Evolutionary conservation across 2,888 invertebrate genomes (phyloP).

Genomic region (Pherbina coryleti): DNA sequence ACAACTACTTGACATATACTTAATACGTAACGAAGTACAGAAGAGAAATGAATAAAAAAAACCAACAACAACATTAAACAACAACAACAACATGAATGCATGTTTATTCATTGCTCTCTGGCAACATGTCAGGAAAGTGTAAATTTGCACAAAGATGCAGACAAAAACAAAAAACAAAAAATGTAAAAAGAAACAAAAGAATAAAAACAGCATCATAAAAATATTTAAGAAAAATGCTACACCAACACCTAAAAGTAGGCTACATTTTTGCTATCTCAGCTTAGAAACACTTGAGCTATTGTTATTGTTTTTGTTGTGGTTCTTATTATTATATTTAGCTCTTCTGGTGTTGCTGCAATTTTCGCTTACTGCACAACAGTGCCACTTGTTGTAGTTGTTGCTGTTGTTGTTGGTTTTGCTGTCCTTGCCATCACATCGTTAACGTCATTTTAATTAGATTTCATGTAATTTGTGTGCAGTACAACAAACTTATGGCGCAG

Average conservation of each 20-base stretch:
- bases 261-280: neutral
- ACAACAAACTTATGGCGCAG: constrained; percentile 4
- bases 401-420: too few species aligned
- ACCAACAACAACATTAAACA: neutral
- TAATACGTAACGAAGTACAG: constrained; percentile 2
- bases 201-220: too few species aligned
- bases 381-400: too few species aligned
- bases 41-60: neutral
- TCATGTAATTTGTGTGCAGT: constrained; percentile 12
- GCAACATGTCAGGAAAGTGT: neutral
- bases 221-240: neutral
- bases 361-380: too few species aligned
- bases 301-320: too few species aligned
- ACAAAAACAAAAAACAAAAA: too few species aligned
- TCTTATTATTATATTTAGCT: too few species aligned
- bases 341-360: too few species aligned
- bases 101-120: neutral
- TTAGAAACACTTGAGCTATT: too few species aligned
- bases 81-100: neutral
- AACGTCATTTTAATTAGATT: constrained; percentile 28
- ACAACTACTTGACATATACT: constrained; percentile 10
- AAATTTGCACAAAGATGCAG: neutral
- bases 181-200: too few species aligned
- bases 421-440: neutral
- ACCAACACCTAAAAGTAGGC: neutral